Conservation (phyloP, 2,113 vertebrate genomes). For the Lipophrys pholis region DNA sequence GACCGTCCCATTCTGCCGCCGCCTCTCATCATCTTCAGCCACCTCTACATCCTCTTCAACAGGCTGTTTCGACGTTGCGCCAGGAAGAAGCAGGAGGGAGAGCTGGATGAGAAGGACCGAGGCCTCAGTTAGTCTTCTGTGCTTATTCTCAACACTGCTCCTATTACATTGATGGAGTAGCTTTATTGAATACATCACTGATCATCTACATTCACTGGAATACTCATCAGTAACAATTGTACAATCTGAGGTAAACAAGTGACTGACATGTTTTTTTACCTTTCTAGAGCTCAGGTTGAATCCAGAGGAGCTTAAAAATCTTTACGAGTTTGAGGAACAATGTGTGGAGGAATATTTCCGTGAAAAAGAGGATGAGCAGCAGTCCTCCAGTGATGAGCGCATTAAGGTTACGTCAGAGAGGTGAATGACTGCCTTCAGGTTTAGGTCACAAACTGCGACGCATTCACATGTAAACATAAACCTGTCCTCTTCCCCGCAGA, state of each 20-base stretch:
- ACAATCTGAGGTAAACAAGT: too few species aligned
- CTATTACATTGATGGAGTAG: neutral
- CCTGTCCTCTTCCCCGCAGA: slow-evolving; percentile 66
- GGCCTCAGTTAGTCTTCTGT: slow-evolving; percentile 89
- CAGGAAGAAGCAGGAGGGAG: slow-evolving; percentile 87
- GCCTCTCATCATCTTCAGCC: slow-evolving; percentile 96
- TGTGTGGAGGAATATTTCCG: slow-evolving; percentile 97
- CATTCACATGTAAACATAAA: neutral
- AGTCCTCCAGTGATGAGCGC: slow-evolving; percentile 94
- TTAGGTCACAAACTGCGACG: too few species aligned
- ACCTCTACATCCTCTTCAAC: slow-evolving; percentile 90
- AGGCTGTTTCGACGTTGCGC: slow-evolving; percentile 86
- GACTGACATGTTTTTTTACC: slow-evolving; percentile 17
- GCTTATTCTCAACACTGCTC: neutral
- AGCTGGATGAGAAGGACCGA: slow-evolving; percentile 93
- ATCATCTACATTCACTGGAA: too few species aligned
- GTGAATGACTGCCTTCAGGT: slow-evolving; percentile 67
- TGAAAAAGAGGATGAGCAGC: slow-evolving; percentile 93
- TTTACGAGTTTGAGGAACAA: slow-evolving; percentile 97
- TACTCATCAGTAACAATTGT: too few species aligned
- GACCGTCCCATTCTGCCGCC: slow-evolving; percentile 96
- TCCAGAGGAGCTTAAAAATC: slow-evolving; percentile 92
- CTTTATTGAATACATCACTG: neutral
- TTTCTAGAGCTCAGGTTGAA: slow-evolving; percentile 91
- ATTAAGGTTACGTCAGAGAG: slow-evolving; percentile 96